Evolutionary conservation across 2,113 vertebrate species (phyloP).

Genomic region (Urocolius indicus): DNA sequence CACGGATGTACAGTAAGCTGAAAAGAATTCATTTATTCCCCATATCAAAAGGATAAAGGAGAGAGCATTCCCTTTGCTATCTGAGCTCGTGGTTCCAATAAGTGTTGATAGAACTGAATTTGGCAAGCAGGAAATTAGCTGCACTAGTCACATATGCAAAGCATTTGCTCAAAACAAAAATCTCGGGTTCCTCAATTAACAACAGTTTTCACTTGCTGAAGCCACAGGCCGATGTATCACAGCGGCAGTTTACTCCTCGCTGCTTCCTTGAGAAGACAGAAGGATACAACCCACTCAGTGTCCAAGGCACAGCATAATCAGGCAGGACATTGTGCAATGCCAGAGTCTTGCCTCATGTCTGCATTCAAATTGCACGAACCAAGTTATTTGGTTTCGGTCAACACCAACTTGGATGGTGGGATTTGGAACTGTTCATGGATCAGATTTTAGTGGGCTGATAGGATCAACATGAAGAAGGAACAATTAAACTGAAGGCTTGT

Average conservation of each 20-base stretch:
- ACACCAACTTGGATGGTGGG: neutral
- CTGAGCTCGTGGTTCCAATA: slow-evolving; percentile 42
- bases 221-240: neutral
- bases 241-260: neutral
- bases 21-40: slow-evolving; percentile 59
- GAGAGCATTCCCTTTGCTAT: slow-evolving; percentile 14
- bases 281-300: neutral
- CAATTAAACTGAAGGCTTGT: slow-evolving; percentile 15
- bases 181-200: slow-evolving; percentile 38
- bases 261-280: neutral
- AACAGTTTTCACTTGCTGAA: slow-evolving; percentile 36
- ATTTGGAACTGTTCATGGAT: neutral
- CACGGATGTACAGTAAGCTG: slow-evolving; percentile 60
- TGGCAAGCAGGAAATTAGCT: slow-evolving; percentile 63
- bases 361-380: neutral
- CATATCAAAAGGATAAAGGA: slow-evolving; percentile 57
- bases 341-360: slow-evolving; percentile 24
- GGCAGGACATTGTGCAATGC: slow-evolving; percentile 22
- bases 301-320: neutral
- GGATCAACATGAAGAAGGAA: slow-evolving; percentile 27
- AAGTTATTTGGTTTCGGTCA: slow-evolving; percentile 9
- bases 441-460: slow-evolving; percentile 17
- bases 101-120: slow-evolving; percentile 38
- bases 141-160: slow-evolving; percentile 54
- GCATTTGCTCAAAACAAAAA: slow-evolving; percentile 58